phyloP scores from a whole-genome alignment of 92 coral and sea anemone genomes.

The Heteractis magnifica region DNA sequence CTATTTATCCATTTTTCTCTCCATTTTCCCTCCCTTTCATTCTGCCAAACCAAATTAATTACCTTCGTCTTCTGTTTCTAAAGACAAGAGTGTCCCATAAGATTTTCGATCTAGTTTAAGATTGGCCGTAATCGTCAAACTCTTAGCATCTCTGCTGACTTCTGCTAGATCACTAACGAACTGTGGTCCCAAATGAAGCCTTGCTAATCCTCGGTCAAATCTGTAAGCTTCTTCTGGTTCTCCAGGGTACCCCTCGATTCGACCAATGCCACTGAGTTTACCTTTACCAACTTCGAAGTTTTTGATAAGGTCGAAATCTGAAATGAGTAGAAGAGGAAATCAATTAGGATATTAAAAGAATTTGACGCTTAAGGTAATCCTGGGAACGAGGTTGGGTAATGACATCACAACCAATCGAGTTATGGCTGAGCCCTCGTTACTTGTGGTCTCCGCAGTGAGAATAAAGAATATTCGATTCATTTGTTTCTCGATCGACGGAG shows the following conservation, averaged over 20 bases:
- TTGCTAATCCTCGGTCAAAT: constrained; percentile 40
- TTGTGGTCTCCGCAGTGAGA: no score
- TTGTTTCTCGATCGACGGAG: no score
- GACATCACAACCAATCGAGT: no score
- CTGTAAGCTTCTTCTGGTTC: constrained; percentile 60
- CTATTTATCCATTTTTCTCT: not conserved
- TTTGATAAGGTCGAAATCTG: constrained; percentile 66
- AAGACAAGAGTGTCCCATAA: constrained; percentile 59
- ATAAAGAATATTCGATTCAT: no score
- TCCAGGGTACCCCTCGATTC: constrained; percentile 41
- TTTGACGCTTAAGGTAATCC: no score
- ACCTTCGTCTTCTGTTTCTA: constrained; percentile 60
- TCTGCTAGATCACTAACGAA: constrained; percentile 46
- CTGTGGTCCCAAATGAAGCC: constrained; percentile 36
- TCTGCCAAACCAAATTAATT: not conserved
- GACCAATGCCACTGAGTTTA: constrained; percentile 34
- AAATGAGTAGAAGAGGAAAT: not conserved
- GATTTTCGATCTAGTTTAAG: constrained; percentile 50
- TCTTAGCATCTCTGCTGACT: constrained; percentile 31
- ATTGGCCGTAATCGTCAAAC: constrained; percentile 61
- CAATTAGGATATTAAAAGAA: not conserved
- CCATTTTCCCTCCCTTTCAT: not conserved
- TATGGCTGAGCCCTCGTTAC: no score
- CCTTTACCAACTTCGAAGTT: constrained; percentile 42
- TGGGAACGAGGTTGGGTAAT: not conserved